These are phyloP conservation scores for Bucorvus abyssinicus DNA, from an alignment of 2,797 vertebrate genomes.

Conservation along the genomic window DNA sequence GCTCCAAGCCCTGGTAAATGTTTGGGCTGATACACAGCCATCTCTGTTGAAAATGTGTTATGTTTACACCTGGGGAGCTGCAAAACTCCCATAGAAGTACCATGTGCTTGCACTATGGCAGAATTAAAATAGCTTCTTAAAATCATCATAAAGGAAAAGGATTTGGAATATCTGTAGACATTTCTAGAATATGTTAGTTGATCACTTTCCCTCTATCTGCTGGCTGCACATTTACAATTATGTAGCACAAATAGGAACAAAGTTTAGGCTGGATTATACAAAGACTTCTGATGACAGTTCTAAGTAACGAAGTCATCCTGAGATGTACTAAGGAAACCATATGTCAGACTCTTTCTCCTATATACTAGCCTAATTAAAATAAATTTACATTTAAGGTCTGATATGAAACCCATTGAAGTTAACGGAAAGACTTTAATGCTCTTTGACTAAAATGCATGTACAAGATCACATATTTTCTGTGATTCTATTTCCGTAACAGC, in stretches of 20 bases:
- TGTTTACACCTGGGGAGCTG: not conserved
- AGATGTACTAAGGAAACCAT: not conserved
- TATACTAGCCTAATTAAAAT: constrained; percentile 4
- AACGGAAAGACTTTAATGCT: constrained; percentile 17
- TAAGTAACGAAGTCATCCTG: not conserved
- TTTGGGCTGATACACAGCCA: not conserved
- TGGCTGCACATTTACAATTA: not conserved
- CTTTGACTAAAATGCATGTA: constrained; percentile 9
- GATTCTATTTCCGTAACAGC: constrained; percentile 46
- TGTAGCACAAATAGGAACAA: not conserved
- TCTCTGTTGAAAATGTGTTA: not conserved
- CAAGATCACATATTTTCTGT: not conserved
- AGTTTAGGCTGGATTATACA: not conserved
- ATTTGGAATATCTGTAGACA: not conserved
- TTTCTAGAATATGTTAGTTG: not conserved
- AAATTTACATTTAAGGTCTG: constrained; percentile 51
- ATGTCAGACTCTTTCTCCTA: not conserved
- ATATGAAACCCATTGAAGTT: constrained; percentile 26
- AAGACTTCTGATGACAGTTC: not conserved
- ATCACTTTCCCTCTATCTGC: not conserved
- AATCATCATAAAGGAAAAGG: not conserved
- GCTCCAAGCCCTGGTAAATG: not conserved
- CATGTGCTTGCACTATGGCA: not conserved
- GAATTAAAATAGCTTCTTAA: not conserved
- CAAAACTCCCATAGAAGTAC: not conserved